Percentiles rank a stretch among this genome's conserved stretches.
Conservation (phyloP, 2,797 vertebrate species). For the Synaphobranchus kaupii region DNA sequence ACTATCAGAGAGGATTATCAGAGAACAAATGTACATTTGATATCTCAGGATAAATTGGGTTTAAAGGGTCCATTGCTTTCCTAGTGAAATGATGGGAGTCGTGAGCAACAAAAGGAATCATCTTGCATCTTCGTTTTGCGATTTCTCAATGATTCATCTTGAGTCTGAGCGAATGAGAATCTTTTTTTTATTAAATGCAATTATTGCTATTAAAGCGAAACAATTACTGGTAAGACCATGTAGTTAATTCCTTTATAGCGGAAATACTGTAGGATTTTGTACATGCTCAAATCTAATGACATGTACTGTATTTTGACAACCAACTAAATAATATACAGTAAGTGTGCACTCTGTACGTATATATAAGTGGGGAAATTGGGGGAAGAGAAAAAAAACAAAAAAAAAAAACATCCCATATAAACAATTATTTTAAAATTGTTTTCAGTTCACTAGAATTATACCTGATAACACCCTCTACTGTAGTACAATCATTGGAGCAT, state of each 20-base stretch:
- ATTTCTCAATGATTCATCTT: background rate
- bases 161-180: background rate
- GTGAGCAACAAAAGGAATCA: background rate
- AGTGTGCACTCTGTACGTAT: background rate
- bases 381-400: too few relatives aligned
- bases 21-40: slow-evolving; percentile 1
- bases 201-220: background rate
- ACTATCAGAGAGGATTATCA: background rate
- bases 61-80: background rate
- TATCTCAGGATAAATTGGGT: background rate
- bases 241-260: too few relatives aligned
- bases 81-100: background rate
- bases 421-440: background rate
- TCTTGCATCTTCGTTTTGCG: background rate
- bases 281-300: too few relatives aligned
- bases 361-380: background rate
- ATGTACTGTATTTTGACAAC: too few relatives aligned
- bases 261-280: too few relatives aligned
- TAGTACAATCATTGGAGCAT: background rate
- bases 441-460: background rate
- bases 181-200: background rate
- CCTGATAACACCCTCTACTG: background rate
- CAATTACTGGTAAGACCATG: background rate
- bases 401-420: background rate
- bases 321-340: too few relatives aligned